Evolutionary conservation across 2,113 vertebrate species (phyloP), one percentile per base, ranked within the genome.

Genomic region (Notarius quadriscutis): DNA sequence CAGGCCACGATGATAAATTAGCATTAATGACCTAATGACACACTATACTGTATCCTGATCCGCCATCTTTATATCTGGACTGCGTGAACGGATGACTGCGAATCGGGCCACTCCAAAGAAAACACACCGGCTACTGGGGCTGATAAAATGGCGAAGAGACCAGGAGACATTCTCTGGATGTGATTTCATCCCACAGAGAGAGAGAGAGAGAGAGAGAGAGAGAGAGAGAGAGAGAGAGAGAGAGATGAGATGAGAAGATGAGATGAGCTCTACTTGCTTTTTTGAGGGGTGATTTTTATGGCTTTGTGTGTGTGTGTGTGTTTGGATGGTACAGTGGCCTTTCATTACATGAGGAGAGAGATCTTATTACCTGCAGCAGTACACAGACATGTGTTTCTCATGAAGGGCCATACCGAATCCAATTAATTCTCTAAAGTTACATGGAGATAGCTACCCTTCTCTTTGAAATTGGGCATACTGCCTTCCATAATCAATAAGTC

Each of bases 381-480:
- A 91, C 89, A 91, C 84, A 89, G 92, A 96, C 95, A 96, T 95
- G 94, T 96, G 95, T 95, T 96, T 95, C 95, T 95, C 93, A 95
- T 96, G 94, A 95, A 95, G 93, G 93, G 93, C 92, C 94, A 93
- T 94, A 94, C 93, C 93, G 93, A 92, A 94, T 94, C 94, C 95
- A 95, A 96, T 96, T 95, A 95, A 96, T 96, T 95, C 95, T 95
- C 94, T 94, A 94, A 96, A 95, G 95, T 95, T 95, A 93, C 94
- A 86, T 93, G 93, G 94, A 90, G 90, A 95, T 94, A 93, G 93
- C 95, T 94, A 94, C 93, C 93, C 94, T 93, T 95, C 94, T 89
- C 95, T 96, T 96, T 96, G 95, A 96, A 96, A 96, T 93, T 93
- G 95, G 95, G 94, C 94, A 95, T 94, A 94, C 93, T 91, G 91